phyloP scores from a whole-genome alignment of 2,113 vertebrate species.

The sheep (Ovis aries) region ARS-UI_Ramb_v3.0 NC_056070.1:1887501-1888000 shows the following conservation, averaged over 20 bases:
- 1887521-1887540: not conserved
- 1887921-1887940: not conserved
- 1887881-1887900: not conserved
- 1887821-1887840: not conserved
- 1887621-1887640: not conserved
- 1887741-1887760: not conserved
- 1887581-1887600: not conserved
- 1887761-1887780: not conserved
- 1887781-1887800: not conserved
- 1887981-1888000: not conserved
- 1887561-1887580: not conserved
- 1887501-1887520: not conserved
- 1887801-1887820: not conserved
- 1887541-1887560: not conserved
- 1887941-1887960: not conserved
- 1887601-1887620: not conserved
- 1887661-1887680: not conserved
- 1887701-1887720: rapidly evolving
- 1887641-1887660: not conserved
- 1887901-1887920: not conserved
- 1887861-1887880: not conserved
- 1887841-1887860: not conserved
- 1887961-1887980: not conserved
- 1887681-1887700: not conserved
- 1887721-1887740: not conserved